A percentile compares a stretch with the other conserved stretches of the same genome.
Conservation (phyloP, 2,797 vertebrate species). For the Xiphophorus birchmanni region DNA sequence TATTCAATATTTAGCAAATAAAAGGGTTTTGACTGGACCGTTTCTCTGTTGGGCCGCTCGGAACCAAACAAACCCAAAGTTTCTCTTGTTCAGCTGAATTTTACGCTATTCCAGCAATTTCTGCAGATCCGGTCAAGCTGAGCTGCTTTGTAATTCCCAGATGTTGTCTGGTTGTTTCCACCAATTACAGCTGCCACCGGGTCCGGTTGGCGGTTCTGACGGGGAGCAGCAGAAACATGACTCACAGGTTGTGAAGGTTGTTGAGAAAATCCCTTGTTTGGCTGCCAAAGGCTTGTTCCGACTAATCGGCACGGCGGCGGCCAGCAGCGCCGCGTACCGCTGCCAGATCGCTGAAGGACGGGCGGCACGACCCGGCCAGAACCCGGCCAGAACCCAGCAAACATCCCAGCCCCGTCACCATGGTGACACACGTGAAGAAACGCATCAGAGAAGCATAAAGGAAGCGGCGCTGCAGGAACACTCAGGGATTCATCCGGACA, state of each 20-base stretch:
- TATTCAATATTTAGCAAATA: too few relatives aligned
- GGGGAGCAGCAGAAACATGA: slow-evolving; percentile 40
- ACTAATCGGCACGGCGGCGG: slow-evolving; percentile 35
- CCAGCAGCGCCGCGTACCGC: slow-evolving; percentile 20
- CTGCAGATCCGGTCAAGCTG: background rate
- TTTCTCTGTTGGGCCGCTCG: too few relatives aligned
- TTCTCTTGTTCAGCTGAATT: background rate
- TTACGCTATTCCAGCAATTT: background rate
- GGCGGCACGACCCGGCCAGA: slow-evolving; percentile 6
- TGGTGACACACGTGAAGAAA: slow-evolving; percentile 3
- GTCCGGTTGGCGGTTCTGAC: background rate
- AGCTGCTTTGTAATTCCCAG: background rate
- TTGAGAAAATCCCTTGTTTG: slow-evolving; percentile 48
- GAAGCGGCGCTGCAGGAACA: background rate
- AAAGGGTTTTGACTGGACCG: too few relatives aligned
- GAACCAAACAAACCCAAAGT: background rate
- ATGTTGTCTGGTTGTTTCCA: background rate
- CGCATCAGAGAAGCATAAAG: background rate
- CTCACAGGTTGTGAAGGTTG: slow-evolving; percentile 51
- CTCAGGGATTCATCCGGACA: slow-evolving; percentile 44
- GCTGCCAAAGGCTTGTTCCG: slow-evolving; percentile 44
- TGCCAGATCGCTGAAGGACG: slow-evolving; percentile 42
- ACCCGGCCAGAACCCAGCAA: background rate
- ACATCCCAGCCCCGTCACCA: background rate
- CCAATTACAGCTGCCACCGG: background rate